Evolutionary conservation across 2,113 vertebrate genomes (phyloP), one percentile per base, ranked within the genome.

Genomic region (Poecilia latipinna): DNA sequence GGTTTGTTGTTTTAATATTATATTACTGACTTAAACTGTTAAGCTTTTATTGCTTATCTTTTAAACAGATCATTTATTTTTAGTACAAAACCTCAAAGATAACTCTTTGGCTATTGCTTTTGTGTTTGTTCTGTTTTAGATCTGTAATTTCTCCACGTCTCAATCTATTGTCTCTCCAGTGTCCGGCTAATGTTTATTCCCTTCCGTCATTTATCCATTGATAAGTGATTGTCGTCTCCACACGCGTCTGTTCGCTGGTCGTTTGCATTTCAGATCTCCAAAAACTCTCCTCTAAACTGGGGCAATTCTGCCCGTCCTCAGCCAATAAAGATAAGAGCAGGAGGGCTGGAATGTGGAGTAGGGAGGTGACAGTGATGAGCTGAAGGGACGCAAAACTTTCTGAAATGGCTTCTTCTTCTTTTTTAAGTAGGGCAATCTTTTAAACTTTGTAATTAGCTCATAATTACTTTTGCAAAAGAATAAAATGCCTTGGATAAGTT

Each of bases 301-400:
- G 5, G 81, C 60, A 80, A 82, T 84, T 85, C 86, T 82, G 78
- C 82, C 72, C 79, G 84, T 88, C 85, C 84, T 84, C 90, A 86
- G 87, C 87, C 86, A 89, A 92, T 93, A 93, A 93, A 93, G 92
- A 93, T 93, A 93, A 93, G 90, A 86, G 82, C 61, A 0, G 72
- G 79, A 78, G 44, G 68, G 74, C 74, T 83, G 92, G 93, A 93
- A 93, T 93, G 91, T 79, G 83, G 70, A 82, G 83, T 83, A 0
- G 73, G 68, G 77, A 88, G 85, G 89, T 86, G 89, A 80, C 73
- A 17, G 71, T 80, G 90, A 91, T 44, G 62, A 79, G 85, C 65
- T 1, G 77, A 69, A 75, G 73, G 70, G 77, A 85, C 57, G 3
- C 61, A 32, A 76, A 80, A 10, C 8, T 6, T 57, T 24, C 17